phyloP scores from a whole-genome alignment of 1,140 invertebrate species.

The Paralvinella palmiformis region DNA sequence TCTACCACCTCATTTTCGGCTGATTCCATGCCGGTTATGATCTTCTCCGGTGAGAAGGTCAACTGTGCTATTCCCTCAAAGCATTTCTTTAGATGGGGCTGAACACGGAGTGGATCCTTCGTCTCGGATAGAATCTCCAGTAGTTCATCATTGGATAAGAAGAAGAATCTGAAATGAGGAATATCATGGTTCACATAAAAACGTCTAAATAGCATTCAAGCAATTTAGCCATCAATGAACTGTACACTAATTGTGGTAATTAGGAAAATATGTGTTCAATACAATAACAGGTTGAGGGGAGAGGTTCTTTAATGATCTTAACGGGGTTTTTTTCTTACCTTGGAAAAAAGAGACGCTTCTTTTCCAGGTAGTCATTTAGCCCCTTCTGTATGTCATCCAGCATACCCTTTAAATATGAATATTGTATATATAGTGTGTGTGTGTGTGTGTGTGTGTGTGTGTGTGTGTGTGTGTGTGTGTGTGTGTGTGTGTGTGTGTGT shows the following conservation, averaged over 20 bases:
- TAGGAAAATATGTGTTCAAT: too few relatives aligned
- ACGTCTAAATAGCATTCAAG: not conserved
- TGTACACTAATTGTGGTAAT: too few relatives aligned
- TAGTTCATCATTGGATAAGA: slow-evolving; percentile 60
- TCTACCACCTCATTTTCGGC: slow-evolving; percentile 77
- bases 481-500: too few relatives aligned
- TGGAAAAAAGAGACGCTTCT: slow-evolving; percentile 50
- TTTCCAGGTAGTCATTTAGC: slow-evolving; percentile 49
- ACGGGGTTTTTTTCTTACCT: slow-evolving; percentile 27
- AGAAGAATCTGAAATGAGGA: slow-evolving; percentile 46
- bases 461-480: too few relatives aligned
- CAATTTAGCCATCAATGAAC: not conserved
- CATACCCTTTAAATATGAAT: slow-evolving; percentile 55
- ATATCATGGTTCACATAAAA: too few relatives aligned
- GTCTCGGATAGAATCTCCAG: slow-evolving; percentile 51
- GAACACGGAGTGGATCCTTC: slow-evolving; percentile 53
- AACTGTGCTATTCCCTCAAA: slow-evolving; percentile 60
- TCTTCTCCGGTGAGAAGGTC: slow-evolving; percentile 58
- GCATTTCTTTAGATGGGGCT: slow-evolving; percentile 52
- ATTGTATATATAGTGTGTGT: too few relatives aligned
- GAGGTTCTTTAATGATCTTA: too few relatives aligned
- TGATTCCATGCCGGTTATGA: slow-evolving; percentile 85
- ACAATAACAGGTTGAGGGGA: too few relatives aligned
- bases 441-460: too few relatives aligned
- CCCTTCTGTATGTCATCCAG: slow-evolving; percentile 50